Percentiles rank a stretch among this genome's conserved stretches.
phyloP scores from a whole-genome alignment of 2,888 invertebrate species.

The Trichogramma evanescens region DNA sequence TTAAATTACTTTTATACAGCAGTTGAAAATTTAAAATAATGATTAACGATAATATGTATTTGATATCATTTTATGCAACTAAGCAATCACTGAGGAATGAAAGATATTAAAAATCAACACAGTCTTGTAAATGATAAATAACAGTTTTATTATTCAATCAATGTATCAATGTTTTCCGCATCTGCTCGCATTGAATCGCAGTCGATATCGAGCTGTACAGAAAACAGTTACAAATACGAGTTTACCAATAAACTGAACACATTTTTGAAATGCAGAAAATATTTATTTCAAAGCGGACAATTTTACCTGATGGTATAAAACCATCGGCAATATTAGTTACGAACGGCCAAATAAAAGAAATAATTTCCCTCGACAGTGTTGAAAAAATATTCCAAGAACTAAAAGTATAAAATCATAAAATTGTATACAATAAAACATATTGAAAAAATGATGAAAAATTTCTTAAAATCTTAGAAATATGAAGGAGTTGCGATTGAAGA shows the following conservation, averaged over 20 bases:
- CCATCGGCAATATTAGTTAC: constrained; percentile 51
- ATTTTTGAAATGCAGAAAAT: constrained; percentile 1
- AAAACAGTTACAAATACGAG: too few relatives aligned
- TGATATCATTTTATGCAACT: too few relatives aligned
- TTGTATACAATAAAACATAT: background rate
- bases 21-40: too few relatives aligned
- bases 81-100: too few relatives aligned
- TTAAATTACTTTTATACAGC: too few relatives aligned
- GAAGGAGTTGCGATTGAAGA: constrained; percentile 34
- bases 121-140: too few relatives aligned
- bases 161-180: background rate
- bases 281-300: constrained; percentile 27
- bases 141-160: background rate
- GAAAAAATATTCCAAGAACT: background rate
- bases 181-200: background rate
- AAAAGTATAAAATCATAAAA: background rate
- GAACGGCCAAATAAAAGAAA: constrained; percentile 54
- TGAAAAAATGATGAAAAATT: too few relatives aligned
- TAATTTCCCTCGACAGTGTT: constrained; percentile 38
- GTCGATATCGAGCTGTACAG: too few relatives aligned
- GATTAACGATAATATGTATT: too few relatives aligned
- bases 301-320: constrained; percentile 27
- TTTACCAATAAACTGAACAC: too few relatives aligned
- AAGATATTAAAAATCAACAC: too few relatives aligned
- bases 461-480: constrained; percentile 20